Evolutionary conservation across 2,797 vertebrate genomes (phyloP).

Genomic region (Clarias laeviceps): DNA sequence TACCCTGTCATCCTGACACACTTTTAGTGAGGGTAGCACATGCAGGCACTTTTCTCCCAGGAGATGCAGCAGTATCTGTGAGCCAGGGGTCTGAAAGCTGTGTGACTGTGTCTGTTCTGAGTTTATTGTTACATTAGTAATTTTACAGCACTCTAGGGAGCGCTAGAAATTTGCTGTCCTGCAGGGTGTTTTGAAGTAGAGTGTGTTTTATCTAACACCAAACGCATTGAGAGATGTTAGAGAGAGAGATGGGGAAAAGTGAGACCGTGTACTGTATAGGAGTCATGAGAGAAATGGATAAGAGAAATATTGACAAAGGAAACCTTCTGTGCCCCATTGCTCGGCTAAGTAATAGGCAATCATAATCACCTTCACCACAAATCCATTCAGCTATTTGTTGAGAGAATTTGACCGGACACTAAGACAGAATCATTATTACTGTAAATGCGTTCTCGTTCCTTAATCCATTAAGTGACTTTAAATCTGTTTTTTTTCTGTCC

Average conservation of each 20-base stretch:
- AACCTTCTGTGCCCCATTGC: constrained; percentile 11
- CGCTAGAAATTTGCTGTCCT: constrained; percentile 15
- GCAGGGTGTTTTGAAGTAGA: constrained; percentile 17
- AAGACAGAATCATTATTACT: constrained; percentile 27
- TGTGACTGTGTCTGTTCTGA: constrained; percentile 22
- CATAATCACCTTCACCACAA: constrained; percentile 4
- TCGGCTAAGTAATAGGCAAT: constrained; percentile 39
- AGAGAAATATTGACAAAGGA: constrained; percentile 12
- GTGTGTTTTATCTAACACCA: neutral
- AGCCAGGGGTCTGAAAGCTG: constrained; percentile 13
- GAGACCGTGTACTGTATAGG: neutral
- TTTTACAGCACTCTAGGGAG: constrained; percentile 1
- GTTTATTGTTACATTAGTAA: constrained; percentile 28
- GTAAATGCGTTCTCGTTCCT: constrained; percentile 14
- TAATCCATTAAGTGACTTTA: constrained; percentile 33
- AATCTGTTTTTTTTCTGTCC: constrained; percentile 16
- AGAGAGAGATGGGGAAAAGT: neutral
- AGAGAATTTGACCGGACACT: constrained; percentile 29
- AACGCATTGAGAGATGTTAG: constrained; percentile 14
- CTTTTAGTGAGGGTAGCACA: constrained; percentile 3
- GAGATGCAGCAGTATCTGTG: constrained; percentile 5
- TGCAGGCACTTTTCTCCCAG: neutral
- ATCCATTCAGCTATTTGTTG: constrained; percentile 38
- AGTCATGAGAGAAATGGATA: neutral
- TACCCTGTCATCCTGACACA: constrained; percentile 3